Evolutionary conservation across 2,888 invertebrate genomes (phyloP).

Genomic region (Patella caerulea): DNA sequence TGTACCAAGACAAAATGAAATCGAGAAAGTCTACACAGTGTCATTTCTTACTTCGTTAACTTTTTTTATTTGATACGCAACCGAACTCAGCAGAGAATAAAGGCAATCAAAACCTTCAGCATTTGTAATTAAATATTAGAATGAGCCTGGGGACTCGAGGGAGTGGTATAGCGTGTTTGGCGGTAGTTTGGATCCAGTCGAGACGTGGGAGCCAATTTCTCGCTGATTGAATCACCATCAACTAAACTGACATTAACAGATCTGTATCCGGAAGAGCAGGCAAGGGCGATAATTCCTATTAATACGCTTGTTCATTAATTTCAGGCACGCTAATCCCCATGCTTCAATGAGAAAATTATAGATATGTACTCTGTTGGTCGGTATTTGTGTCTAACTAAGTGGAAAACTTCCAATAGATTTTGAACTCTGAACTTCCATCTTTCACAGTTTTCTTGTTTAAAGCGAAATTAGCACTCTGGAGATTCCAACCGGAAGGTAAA

Average conservation of each 20-base stretch:
- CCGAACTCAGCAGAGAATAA: neutral
- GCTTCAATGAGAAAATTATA: too few relatives aligned
- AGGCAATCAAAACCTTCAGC: neutral
- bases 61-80: neutral
- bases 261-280: neutral
- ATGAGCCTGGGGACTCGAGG: neutral
- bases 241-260: neutral
- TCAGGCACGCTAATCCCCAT: too few relatives aligned
- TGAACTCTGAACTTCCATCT: too few relatives aligned
- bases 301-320: neutral
- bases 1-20: too few relatives aligned
- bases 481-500: too few relatives aligned
- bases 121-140: neutral
- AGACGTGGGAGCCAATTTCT: neutral
- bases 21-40: too few relatives aligned
- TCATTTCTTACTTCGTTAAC: neutral
- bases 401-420: too few relatives aligned
- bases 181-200: neutral
- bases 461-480: too few relatives aligned
- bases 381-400: too few relatives aligned
- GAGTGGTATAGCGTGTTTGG: neutral
- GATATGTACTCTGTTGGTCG: too few relatives aligned
- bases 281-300: neutral
- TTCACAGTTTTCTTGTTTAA: too few relatives aligned
- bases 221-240: neutral